phyloP scores from a whole-genome alignment of 2,888 invertebrate species.

The Parelbella ahira region DNA sequence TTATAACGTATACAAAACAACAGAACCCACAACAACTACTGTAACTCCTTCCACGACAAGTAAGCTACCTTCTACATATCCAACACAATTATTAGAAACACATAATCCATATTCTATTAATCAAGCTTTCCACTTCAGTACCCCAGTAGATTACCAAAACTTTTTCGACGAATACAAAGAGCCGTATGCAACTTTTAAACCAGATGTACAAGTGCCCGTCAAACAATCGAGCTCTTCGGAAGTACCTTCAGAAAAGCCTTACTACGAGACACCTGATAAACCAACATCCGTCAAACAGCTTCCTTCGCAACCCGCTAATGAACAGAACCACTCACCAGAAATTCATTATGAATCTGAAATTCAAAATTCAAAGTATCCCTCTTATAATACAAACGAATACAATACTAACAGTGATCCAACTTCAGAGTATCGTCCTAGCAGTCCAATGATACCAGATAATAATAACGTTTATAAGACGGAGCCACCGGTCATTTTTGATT shows the following conservation, averaged over 20 bases:
- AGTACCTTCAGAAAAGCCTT: conserved; percentile 38
- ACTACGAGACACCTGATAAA: conserved; percentile 38
- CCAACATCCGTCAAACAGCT: conserved; percentile 37
- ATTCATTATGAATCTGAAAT: conserved; percentile 61
- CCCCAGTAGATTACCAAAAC: conserved; percentile 67
- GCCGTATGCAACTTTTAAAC: conserved; percentile 44
- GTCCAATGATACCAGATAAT: conserved; percentile 30
- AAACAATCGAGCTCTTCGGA: conserved; percentile 34
- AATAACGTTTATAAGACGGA: conserved; percentile 25
- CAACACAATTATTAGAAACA: conserved; percentile 65
- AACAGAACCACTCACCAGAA: conserved; percentile 64
- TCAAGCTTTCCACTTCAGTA: conserved; percentile 73
- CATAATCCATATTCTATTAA: conserved; percentile 76
- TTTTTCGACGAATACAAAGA: conserved; percentile 65
- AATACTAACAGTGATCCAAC: conserved; percentile 44
- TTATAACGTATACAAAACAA: conserved; percentile 47
- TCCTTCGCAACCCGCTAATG: conserved; percentile 52
- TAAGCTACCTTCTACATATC: conserved; percentile 57
- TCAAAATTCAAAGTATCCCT: conserved; percentile 50
- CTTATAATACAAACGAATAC: conserved; percentile 51
- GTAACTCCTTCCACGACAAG: conserved; percentile 51
- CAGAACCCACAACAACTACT: conserved; percentile 45
- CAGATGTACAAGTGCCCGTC: conserved; percentile 36
- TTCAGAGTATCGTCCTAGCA: conserved; percentile 29
- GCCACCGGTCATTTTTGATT: conserved; percentile 20